phyloP scores from a whole-genome alignment of 2,888 invertebrate species.

The Heliconius charithonia region DNA sequence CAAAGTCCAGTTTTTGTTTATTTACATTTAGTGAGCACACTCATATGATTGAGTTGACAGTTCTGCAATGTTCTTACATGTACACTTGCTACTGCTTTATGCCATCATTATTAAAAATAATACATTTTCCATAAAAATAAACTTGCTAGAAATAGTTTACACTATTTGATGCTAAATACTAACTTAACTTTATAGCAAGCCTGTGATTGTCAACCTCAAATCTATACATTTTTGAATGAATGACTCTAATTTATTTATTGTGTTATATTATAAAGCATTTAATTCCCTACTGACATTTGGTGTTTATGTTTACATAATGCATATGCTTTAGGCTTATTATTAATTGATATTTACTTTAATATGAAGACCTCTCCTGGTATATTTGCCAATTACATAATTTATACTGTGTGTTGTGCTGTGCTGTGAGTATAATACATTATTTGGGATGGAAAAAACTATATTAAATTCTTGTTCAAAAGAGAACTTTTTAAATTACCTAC shows the following conservation, averaged over 20 bases:
- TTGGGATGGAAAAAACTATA: too few species aligned
- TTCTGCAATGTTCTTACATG: constrained; percentile 1
- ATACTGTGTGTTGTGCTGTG: too few species aligned
- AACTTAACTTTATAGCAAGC: background rate
- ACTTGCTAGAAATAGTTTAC: background rate
- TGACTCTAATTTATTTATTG: too few species aligned
- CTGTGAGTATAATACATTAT: too few species aligned
- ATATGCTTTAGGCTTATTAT: background rate
- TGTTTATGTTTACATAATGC: background rate
- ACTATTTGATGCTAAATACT: background rate
- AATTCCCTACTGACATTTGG: background rate
- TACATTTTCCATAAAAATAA: background rate
- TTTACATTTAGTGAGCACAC: constrained; percentile 42
- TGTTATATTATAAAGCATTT: background rate
- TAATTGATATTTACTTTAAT: background rate
- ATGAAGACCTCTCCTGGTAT: background rate
- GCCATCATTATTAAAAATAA: background rate
- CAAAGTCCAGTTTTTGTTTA: constrained; percentile 49
- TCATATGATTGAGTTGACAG: constrained; percentile 34
- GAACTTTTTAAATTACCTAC: too few species aligned
- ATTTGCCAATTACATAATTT: background rate
- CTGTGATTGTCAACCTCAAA: background rate
- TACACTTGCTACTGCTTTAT: background rate
- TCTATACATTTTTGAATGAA: too few species aligned
- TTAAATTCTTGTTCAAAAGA: too few species aligned